These are phyloP conservation scores for Phortica okadai DNA, from an alignment of 2,888 invertebrate species.

Conservation along the genomic window DNA sequence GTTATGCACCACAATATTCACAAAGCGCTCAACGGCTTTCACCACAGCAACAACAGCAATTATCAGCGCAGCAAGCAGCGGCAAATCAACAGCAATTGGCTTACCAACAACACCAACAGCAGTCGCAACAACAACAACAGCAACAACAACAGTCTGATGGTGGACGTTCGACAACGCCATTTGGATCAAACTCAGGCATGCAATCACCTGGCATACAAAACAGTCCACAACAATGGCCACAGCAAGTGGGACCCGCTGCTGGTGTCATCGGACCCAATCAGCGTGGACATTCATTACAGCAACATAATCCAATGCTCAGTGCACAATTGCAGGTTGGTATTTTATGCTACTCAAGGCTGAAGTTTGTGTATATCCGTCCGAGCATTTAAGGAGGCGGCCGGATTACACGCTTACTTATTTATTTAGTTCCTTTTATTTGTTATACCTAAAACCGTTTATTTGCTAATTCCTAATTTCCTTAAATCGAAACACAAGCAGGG, in stretches of 20 bases:
- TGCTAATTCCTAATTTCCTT: too few species aligned
- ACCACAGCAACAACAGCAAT: slow-evolving; percentile 74
- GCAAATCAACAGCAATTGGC: slow-evolving; percentile 57
- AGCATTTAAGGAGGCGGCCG: too few species aligned
- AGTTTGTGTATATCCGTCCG: not conserved
- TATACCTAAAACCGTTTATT: not conserved
- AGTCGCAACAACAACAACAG: slow-evolving; percentile 68
- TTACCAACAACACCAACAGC: slow-evolving; percentile 62
- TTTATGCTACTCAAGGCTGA: slow-evolving; percentile 53
- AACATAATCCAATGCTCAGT: slow-evolving; percentile 93
- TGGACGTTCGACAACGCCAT: slow-evolving; percentile 59
- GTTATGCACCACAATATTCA: slow-evolving; percentile 72
- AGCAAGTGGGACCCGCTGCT: slow-evolving; percentile 39
- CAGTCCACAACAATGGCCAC: slow-evolving; percentile 65
- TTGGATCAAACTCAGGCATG: slow-evolving; percentile 65
- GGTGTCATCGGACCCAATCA: slow-evolving; percentile 53
- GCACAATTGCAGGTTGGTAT: slow-evolving; percentile 85
- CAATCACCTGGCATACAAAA: slow-evolving; percentile 74
- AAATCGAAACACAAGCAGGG: slow-evolving; percentile 52
- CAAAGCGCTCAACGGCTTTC: slow-evolving; percentile 74
- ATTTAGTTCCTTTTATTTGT: not conserved
- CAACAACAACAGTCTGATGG: slow-evolving; percentile 57
- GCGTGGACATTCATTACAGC: slow-evolving; percentile 80
- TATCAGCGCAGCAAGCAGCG: slow-evolving; percentile 47
- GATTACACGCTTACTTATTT: too few species aligned